Percentiles rank a stretch among this genome's conserved stretches.
phyloP scores from a whole-genome alignment of 2,113 vertebrate species.

The Sminthopsis crassicaudata region DNA sequence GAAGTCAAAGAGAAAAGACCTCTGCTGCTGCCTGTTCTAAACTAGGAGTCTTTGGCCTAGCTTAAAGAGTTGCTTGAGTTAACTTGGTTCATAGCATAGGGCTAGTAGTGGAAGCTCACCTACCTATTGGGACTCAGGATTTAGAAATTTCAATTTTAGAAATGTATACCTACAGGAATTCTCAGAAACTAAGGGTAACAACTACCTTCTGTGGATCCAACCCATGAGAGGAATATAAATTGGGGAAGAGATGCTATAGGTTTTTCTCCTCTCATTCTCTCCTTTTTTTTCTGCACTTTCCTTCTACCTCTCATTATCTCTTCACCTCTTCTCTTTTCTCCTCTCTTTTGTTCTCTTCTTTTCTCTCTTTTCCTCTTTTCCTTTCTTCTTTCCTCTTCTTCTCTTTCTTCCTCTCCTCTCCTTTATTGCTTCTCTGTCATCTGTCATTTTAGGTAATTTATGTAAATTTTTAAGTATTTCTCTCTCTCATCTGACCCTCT shows the following conservation, averaged over 20 bases:
- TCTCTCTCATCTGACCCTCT: neutral
- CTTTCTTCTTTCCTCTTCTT: neutral
- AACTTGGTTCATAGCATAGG: neutral
- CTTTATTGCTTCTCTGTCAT: neutral
- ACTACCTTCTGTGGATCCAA: neutral
- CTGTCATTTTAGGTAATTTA: neutral
- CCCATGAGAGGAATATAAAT: neutral
- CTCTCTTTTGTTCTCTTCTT: too few relatives aligned
- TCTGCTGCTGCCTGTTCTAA: neutral
- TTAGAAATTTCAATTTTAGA: neutral
- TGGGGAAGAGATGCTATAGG: neutral
- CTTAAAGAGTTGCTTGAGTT: neutral
- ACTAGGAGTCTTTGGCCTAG: neutral
- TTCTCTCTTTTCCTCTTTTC: too few relatives aligned
- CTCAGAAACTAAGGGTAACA: neutral
- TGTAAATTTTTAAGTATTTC: neutral
- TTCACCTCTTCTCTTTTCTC: too few relatives aligned
- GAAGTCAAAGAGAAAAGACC: neutral
- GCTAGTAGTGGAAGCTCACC: neutral
- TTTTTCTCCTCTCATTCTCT: neutral
- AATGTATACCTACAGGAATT: neutral
- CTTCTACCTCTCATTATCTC: too few relatives aligned
- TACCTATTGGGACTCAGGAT: neutral
- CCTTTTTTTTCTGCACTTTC: too few relatives aligned
- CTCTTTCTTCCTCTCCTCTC: neutral